These are phyloP conservation scores for Microcaecilia unicolor DNA, from an alignment of 2,797 vertebrate species.

Conservation along the genomic window DNA sequence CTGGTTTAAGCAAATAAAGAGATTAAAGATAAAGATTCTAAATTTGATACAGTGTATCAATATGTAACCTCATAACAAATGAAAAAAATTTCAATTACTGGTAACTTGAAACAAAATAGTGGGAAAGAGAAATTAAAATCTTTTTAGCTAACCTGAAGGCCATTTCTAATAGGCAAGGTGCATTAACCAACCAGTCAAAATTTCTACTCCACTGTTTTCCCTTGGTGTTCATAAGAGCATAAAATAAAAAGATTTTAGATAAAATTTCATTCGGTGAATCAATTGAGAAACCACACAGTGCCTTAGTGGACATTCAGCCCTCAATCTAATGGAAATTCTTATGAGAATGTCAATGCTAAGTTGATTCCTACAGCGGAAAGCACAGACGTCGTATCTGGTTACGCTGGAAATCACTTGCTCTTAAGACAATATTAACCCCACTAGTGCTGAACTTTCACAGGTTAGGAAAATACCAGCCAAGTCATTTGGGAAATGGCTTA, in stretches of 20 bases:
- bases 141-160: slow-evolving; percentile 50
- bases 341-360: slow-evolving; percentile 54
- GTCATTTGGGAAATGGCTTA: slow-evolving; percentile 6
- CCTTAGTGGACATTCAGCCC: slow-evolving; percentile 46
- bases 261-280: slow-evolving; percentile 67
- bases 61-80: slow-evolving; percentile 51
- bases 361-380: slow-evolving; percentile 53
- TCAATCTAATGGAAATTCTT: slow-evolving; percentile 62
- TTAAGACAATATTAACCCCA: slow-evolving; percentile 44
- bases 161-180: slow-evolving; percentile 41
- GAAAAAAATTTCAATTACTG: slow-evolving; percentile 56
- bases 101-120: slow-evolving; percentile 55
- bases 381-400: slow-evolving; percentile 55
- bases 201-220: slow-evolving; percentile 41
- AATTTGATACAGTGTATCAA: slow-evolving; percentile 45
- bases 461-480: slow-evolving; percentile 15
- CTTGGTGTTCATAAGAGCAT: slow-evolving; percentile 56
- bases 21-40: slow-evolving; percentile 42
- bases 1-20: slow-evolving; percentile 24
- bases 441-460: slow-evolving; percentile 20
- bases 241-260: slow-evolving; percentile 78
- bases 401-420: slow-evolving; percentile 44
- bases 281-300: slow-evolving; percentile 54
- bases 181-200: slow-evolving; percentile 44
- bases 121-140: slow-evolving; percentile 51